phyloP scores from a whole-genome alignment of 2,113 vertebrate species.

The Jacana jacana region DNA sequence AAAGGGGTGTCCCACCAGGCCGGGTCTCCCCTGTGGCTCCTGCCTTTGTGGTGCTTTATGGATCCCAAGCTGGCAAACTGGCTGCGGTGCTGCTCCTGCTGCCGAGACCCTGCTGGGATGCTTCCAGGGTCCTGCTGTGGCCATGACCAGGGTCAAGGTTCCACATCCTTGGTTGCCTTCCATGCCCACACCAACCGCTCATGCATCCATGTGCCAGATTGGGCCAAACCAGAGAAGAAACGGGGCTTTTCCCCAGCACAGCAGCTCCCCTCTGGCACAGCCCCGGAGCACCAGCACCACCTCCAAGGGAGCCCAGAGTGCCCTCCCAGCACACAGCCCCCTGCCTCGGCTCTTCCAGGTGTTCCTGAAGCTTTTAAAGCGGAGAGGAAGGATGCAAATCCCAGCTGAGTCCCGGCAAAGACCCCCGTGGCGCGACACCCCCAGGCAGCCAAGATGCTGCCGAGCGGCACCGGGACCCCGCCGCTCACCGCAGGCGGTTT shows the following conservation, averaged over 20 bases:
- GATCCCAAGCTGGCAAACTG: background rate
- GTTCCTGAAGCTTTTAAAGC: background rate
- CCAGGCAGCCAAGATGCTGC: background rate
- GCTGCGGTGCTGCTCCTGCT: background rate
- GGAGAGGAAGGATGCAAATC: background rate
- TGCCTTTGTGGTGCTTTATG: background rate
- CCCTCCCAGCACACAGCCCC: accelerated
- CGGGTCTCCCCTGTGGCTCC: background rate
- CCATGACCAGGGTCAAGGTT: accelerated
- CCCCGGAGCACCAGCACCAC: accelerated
- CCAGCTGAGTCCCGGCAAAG: background rate
- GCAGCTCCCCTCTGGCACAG: accelerated
- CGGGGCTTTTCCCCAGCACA: background rate
- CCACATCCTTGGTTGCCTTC: background rate
- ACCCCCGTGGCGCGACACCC: accelerated
- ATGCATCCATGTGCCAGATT: accelerated
- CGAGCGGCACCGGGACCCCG: background rate
- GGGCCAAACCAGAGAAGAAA: background rate
- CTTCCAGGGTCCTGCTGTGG: background rate
- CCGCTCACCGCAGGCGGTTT: background rate
- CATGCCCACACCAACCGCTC: background rate
- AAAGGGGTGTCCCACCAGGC: background rate
- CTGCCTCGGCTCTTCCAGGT: accelerated
- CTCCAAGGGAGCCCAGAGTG: background rate
- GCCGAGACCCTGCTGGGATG: background rate